Conservation (phyloP, 2,797 vertebrate species). For the Capromys pilorides region DNA sequence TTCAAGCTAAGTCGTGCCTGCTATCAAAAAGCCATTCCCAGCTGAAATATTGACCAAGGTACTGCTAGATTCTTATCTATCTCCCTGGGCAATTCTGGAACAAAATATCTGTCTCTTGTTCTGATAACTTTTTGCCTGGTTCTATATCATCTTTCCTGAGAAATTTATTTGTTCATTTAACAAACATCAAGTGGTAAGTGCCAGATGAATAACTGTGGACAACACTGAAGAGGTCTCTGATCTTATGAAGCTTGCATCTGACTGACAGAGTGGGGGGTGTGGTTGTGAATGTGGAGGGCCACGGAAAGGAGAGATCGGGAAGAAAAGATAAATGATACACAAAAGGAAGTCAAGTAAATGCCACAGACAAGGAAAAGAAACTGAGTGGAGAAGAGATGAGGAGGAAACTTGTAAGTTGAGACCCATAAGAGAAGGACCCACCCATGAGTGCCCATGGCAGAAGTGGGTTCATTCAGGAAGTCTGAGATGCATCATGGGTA, state of each 20-base stretch:
- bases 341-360: neutral
- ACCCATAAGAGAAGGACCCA: neutral
- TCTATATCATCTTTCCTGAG: neutral
- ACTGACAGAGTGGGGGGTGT: neutral
- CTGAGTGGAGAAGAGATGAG: neutral
- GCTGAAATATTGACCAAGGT: neutral
- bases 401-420: neutral
- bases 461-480: neutral
- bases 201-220: neutral
- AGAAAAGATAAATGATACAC: neutral
- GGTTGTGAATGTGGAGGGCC: accelerated
- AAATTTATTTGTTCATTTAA: neutral
- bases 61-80: neutral
- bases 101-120: no score
- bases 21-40: neutral
- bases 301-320: neutral
- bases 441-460: no score
- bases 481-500: neutral
- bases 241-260: neutral
- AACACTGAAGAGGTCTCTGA: neutral
- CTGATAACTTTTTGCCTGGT: neutral
- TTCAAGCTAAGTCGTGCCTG: neutral
- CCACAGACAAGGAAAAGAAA: neutral
- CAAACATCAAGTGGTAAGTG: neutral
- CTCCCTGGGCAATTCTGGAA: neutral